Evolutionary conservation across 2,797 vertebrate species (phyloP).

Genomic region (Notolepis coatsorum): DNA sequence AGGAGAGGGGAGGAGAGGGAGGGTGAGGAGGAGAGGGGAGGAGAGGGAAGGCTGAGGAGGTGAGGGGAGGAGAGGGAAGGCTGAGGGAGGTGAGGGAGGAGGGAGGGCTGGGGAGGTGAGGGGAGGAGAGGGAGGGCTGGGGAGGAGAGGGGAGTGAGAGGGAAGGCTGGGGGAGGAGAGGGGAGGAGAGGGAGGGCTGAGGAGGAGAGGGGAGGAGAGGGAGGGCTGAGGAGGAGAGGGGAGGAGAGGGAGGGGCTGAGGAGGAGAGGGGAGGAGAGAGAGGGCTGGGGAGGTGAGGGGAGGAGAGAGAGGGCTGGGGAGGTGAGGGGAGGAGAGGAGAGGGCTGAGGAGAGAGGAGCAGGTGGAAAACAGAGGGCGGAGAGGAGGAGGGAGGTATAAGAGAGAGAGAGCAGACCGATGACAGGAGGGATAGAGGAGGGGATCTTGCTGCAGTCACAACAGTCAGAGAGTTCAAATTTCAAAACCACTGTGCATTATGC

Average conservation of each 20-base stretch:
- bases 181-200: too few species aligned
- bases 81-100: neutral
- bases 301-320: too few species aligned
- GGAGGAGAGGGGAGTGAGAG: neutral
- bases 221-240: neutral
- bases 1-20: neutral
- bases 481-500: neutral
- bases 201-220: neutral
- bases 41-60: neutral
- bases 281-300: neutral
- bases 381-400: neutral
- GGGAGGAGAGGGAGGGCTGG: neutral
- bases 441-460: neutral
- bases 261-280: neutral
- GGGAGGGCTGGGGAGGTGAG: neutral
- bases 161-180: conserved; percentile 10
- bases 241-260: neutral
- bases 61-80: neutral
- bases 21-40: neutral
- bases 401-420: neutral
- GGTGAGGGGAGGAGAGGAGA: too few species aligned
- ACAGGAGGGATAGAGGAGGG: too few species aligned
- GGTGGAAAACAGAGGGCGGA: neutral
- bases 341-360: neutral
- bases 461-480: neutral